Evolutionary conservation across 53 echinoderm and acorn worm genomes (phyloP).

Genomic region (Mesocentrotus franciscanus): DNA sequence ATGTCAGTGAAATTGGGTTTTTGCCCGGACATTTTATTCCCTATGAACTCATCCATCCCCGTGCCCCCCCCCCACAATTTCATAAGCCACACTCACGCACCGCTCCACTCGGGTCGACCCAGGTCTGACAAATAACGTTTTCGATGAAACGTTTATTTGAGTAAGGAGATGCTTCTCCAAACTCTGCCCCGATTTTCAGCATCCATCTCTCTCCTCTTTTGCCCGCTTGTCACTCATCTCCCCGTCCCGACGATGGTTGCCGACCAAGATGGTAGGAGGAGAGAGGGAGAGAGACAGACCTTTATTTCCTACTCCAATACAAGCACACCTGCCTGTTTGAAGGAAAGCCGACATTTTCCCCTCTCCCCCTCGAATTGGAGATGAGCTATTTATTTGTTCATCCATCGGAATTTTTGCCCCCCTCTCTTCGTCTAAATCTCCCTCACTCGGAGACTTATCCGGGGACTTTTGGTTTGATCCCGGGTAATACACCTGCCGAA

Average conservation of each 20-base stretch:
- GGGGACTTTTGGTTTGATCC: constrained; percentile 60
- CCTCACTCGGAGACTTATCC: constrained; percentile 61
- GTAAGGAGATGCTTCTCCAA: constrained; percentile 61
- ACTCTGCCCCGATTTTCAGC: constrained; percentile 40
- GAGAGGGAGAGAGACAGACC: constrained; percentile 4
- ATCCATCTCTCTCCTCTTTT: constrained; percentile 46
- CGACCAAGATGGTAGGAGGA: constrained; percentile 51
- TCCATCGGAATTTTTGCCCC: constrained; percentile 54
- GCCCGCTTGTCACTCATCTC: constrained; percentile 62
- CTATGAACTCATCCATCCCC: constrained; percentile 8
- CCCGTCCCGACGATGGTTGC: constrained; percentile 10
- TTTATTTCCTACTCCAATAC: constrained; percentile 58
- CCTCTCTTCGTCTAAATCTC: constrained; percentile 44
- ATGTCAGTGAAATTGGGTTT: constrained; percentile 69
- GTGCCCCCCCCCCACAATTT: constrained; percentile 24
- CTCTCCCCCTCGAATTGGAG: constrained; percentile 58
- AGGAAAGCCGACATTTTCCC: constrained; percentile 55
- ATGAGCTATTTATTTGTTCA: constrained; percentile 69
- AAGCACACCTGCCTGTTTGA: constrained; percentile 63
- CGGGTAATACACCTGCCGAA: constrained; percentile 60
- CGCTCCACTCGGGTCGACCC: constrained; percentile 59
- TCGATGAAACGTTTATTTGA: constrained; percentile 72
- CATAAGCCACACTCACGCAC: constrained; percentile 60
- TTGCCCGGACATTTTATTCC: constrained; percentile 64
- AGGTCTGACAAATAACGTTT: constrained; percentile 62